Conservation (phyloP, 2,113 vertebrate species). For the Scolopax mira region DNA sequence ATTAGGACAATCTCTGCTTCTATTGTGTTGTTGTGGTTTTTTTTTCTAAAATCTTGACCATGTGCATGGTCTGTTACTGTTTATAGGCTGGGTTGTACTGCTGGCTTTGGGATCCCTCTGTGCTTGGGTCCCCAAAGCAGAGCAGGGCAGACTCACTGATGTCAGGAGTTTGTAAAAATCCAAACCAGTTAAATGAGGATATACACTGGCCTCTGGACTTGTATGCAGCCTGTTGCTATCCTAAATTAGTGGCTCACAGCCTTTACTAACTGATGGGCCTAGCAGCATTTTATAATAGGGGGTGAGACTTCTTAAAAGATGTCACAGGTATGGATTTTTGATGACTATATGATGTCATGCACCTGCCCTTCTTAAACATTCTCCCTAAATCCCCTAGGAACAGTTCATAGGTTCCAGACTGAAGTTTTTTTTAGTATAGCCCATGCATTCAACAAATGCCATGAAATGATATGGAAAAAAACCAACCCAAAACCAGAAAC, state of each 20-base stretch:
- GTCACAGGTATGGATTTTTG: neutral
- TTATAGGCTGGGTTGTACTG: neutral
- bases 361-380: neutral
- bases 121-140: neutral
- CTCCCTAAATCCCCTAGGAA: neutral
- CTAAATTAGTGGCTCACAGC: neutral
- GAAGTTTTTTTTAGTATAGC: neutral
- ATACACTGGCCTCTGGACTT: neutral
- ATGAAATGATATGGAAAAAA: neutral
- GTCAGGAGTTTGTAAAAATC: neutral
- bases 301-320: neutral
- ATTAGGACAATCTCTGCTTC: neutral
- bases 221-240: neutral
- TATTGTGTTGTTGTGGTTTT: neutral
- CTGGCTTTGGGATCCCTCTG: neutral
- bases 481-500: too few relatives aligned
- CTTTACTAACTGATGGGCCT: neutral
- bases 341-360: neutral
- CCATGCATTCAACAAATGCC: neutral
- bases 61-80: neutral
- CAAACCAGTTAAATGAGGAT: neutral
- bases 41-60: rapidly evolving
- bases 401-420: neutral
- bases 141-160: neutral
- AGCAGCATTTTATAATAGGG: neutral